These are phyloP conservation scores for Danio aesculapii DNA, from an alignment of 2,797 vertebrate genomes.

Conservation along the genomic window DNA sequence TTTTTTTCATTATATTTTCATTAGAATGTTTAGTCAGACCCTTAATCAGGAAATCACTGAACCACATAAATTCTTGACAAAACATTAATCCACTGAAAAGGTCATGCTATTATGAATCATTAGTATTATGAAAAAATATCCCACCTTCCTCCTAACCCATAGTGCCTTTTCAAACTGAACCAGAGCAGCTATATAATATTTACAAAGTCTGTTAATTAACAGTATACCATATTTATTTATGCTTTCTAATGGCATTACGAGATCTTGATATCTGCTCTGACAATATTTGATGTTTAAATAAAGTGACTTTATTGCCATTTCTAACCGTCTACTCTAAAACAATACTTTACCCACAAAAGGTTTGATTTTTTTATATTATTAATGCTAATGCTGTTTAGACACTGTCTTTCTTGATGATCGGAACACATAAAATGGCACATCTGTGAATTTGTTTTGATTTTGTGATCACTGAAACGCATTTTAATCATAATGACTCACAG, in stretches of 20 bases:
- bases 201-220: too few species aligned
- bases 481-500: conserved; percentile 41
- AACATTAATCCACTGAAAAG: conserved; percentile 4
- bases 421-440: conserved; percentile 30
- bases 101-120: background rate
- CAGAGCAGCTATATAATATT: background rate
- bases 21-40: background rate
- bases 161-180: background rate
- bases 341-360: background rate
- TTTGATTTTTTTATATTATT: background rate
- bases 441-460: conserved; percentile 23
- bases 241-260: too few species aligned
- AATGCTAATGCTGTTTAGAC: conserved; percentile 48
- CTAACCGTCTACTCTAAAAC: too few species aligned
- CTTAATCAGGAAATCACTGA: background rate
- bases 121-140: background rate
- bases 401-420: conserved; percentile 40
- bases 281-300: too few species aligned
- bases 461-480: conserved; percentile 38
- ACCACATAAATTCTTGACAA: background rate
- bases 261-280: too few species aligned
- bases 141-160: too few species aligned
- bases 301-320: too few species aligned
- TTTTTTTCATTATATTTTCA: background rate
- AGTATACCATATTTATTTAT: too few species aligned